Base-by-base conservation (phyloP, 2,113 vertebrate genomes). In the Gadus chalcogrammus region DNA sequence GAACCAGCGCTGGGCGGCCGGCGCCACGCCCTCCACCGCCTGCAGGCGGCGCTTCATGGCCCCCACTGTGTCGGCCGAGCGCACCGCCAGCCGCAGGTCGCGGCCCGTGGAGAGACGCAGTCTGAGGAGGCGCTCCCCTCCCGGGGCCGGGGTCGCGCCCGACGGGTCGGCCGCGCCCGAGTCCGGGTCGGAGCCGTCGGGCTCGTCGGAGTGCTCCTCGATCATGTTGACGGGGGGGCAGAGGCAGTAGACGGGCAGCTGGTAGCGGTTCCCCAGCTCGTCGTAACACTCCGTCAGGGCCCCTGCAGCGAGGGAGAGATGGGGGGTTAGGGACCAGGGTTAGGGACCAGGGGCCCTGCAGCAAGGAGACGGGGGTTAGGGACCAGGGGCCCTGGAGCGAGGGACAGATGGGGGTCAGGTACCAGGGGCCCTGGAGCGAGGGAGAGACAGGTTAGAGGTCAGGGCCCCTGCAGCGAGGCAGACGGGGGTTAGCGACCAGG, bases 171-270 rank as follows among this genome's bases (percentile, higher is more conserved):
- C 74, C 0, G 79, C 80, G 8, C 72, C 74, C 0, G 87, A 87
- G 75, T 90, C 88, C 3, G 80, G 85, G 59, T 90, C 88, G 0
- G 88, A 90, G 90, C 94, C 76, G 91, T 97, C 85, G 79, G 92
- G 84, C 85, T 94, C 93, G 74, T 98, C 97, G 0, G 94, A 96
- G 84, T 94, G 97, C 78, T 98, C 97, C 79, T 99, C 97, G 35
- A 98, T 97, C 96, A 97, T 98, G 93, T 99, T 99, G 92, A 98
- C 93, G 0, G 97, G 97, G 0, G 95, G 96, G 1, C 94, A 93
- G 17, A 99, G 93, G 91, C 97, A 99, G 86, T 99, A 99, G 68
- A 97, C 95, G 0, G 97, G 97, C 61, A 99, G 95, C 92, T 98
- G 97, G 88, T 99, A 99, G 15, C 97, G 92, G 89, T 97, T 99